Evolutionary conservation across 2,888 invertebrate genomes (phyloP), one percentile per base, ranked within the genome.

Genomic region (Platypus cylindrus): DNA sequence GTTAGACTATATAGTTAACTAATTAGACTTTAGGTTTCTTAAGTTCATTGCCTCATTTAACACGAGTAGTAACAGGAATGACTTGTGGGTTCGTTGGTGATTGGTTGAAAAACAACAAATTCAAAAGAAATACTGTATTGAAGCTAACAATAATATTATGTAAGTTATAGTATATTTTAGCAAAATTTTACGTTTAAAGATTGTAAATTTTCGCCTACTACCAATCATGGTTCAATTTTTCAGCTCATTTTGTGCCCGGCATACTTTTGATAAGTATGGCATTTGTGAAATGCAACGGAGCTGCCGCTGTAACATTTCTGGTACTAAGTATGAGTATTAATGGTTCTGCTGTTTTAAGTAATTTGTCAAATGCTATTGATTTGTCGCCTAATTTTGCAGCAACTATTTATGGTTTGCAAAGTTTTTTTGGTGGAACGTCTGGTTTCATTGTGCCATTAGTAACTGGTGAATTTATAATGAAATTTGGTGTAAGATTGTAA

Each of bases 211-310:
- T n/a, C n/a, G n/a, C n/a, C n/a, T n/a, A n/a, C n/a, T n/a, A n/a
- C n/a, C n/a, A n/a, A n/a, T n/a, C n/a, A n/a, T n/a, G n/a, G n/a
- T n/a, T n/a, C n/a, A n/a, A n/a, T n/a, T n/a, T 52, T 51, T 38
- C 46, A 70, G 70, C 70, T 1, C 70, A 71, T 55, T 53, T 71
- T 15, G 48, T 70, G 3, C 70, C 70, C 1, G 70, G 68, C 0
- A 40, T 66, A 2, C 57, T 67, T 0, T 57, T 70, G 14, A 41
- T 45, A 7, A 14, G 36, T 2, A 48, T 49, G 3, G 16, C 37
- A 9, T 34, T 44, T 2, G 29, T 35, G 5, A 45, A 43, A 7
- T 47, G 47, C 27, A 37, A 44, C 14, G 23, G 38, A 24, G n/a
- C 34, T 5, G 35, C 37, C 7, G 46, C 44, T 3, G 34, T 51